These are phyloP conservation scores for Melieria omissa DNA, from an alignment of 2,888 invertebrate genomes.

Conservation along the genomic window DNA sequence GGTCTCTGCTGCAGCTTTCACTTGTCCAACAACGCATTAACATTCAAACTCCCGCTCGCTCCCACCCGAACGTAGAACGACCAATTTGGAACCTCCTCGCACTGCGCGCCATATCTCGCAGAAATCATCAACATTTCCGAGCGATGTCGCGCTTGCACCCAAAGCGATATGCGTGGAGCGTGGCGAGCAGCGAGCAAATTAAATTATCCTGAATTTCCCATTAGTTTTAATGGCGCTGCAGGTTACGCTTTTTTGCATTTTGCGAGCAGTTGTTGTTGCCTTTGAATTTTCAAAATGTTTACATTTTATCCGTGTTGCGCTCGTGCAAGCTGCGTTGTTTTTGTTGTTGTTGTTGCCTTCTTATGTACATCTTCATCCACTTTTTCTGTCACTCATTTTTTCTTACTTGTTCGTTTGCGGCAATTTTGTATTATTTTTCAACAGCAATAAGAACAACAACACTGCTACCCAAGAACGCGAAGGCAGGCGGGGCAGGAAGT, in stretches of 20 bases:
- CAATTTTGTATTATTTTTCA: slow-evolving; percentile 24
- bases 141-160: too few relatives aligned
- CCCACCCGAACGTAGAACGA: too few relatives aligned
- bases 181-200: slow-evolving; percentile 44
- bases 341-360: slow-evolving; percentile 16
- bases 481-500: slow-evolving; percentile 1
- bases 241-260: slow-evolving; percentile 47
- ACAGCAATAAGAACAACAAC: slow-evolving; percentile 12
- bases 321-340: slow-evolving; percentile 1
- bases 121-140: too few relatives aligned
- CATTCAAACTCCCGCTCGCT: too few relatives aligned
- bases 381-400: too few relatives aligned
- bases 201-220: slow-evolving; percentile 59
- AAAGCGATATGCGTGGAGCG: too few relatives aligned
- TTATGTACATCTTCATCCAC: neutral
- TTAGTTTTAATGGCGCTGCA: slow-evolving; percentile 55
- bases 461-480: slow-evolving; percentile 4
- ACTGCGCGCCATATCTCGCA: too few relatives aligned
- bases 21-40: too few relatives aligned
- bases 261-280: neutral
- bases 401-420: neutral
- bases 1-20: too few relatives aligned
- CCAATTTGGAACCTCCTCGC: too few relatives aligned
- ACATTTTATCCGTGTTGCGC: too few relatives aligned
- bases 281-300: neutral